Evolutionary conservation across 2,888 invertebrate genomes (phyloP).

Genomic region (Dromius quadrimaculatus): DNA sequence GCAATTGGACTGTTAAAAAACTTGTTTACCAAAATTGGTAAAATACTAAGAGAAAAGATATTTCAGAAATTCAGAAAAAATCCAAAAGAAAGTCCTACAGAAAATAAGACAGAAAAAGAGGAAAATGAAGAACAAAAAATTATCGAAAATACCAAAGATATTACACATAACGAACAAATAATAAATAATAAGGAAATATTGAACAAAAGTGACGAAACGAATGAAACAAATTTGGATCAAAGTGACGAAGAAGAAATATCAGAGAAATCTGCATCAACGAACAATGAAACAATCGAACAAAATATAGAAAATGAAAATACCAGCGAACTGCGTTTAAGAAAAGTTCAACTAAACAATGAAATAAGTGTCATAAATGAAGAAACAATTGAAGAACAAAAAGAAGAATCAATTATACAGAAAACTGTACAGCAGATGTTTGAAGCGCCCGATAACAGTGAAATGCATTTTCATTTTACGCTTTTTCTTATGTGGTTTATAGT

Average conservation of each 20-base stretch:
- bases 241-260: not conserved
- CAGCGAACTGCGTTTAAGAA: constrained; percentile 2
- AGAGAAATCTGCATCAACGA: not conserved
- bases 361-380: constrained; percentile 27
- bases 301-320: not conserved
- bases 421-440: constrained; percentile 20
- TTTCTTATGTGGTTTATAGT: constrained; percentile 77
- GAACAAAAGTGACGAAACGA: not conserved
- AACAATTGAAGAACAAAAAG: constrained; percentile 24
- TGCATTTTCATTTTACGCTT: constrained; percentile 81
- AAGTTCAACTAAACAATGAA: constrained; percentile 25
- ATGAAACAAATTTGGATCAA: not conserved
- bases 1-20: constrained; percentile 56
- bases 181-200: constrained; percentile 5
- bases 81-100: constrained; percentile 52
- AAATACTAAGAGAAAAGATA: constrained; percentile 55
- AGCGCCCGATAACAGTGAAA: constrained; percentile 61
- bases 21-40: constrained; percentile 54
- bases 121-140: constrained; percentile 18
- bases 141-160: not conserved
- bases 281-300: constrained; percentile 8
- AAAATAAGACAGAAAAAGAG: constrained; percentile 41
- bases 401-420: constrained; percentile 3
- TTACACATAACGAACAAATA: not conserved
- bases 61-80: constrained; percentile 51